Evolutionary conservation across 2,113 vertebrate genomes (phyloP).

Genomic region (Copsychus sechellarum): DNA sequence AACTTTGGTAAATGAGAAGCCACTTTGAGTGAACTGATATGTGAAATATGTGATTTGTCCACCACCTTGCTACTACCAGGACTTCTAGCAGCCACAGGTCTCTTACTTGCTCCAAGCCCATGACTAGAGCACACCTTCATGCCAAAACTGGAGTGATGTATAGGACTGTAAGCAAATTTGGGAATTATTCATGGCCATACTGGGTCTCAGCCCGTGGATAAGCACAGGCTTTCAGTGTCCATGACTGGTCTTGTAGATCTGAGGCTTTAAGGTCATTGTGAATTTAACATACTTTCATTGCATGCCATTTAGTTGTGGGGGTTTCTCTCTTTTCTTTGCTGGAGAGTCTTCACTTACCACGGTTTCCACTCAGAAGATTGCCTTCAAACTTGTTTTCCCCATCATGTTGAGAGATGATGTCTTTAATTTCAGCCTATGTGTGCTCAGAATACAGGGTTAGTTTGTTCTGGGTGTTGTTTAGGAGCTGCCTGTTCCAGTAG

Average conservation of each 20-base stretch:
- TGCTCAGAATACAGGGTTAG: background rate
- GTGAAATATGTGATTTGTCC: background rate
- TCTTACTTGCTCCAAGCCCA: background rate
- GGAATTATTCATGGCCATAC: background rate
- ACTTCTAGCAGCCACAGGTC: background rate
- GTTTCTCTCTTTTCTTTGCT: background rate
- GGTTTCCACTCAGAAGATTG: background rate
- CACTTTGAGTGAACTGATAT: background rate
- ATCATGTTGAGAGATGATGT: background rate
- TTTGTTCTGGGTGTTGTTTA: background rate
- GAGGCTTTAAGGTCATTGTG: background rate
- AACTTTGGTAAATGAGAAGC: background rate
- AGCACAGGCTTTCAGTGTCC: background rate
- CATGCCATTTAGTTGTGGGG: background rate
- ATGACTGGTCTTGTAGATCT: background rate
- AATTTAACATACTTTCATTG: background rate
- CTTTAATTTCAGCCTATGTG: background rate
- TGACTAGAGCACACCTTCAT: background rate
- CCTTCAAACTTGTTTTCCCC: background rate
- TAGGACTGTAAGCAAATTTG: background rate
- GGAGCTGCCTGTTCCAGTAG: background rate
- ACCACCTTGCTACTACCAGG: background rate
- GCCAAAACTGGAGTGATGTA: background rate
- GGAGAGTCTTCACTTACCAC: background rate
- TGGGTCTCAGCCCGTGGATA: background rate